Evolutionary conservation across 2,888 invertebrate genomes (phyloP), one percentile per base, ranked within the genome.

Genomic region (Apantesis nais): DNA sequence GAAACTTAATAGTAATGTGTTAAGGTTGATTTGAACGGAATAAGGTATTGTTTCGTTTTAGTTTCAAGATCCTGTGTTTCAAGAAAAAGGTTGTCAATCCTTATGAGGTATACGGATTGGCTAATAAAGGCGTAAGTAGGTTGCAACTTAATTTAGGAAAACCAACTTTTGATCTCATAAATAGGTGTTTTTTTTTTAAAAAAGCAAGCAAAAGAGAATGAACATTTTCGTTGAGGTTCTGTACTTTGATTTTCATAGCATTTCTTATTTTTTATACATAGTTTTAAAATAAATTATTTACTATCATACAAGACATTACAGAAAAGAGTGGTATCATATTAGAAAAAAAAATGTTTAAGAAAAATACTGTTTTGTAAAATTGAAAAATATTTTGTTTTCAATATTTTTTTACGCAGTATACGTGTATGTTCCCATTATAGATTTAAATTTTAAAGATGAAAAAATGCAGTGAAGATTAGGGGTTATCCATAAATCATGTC

Each of bases 71-170:
- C 66, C 65, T 75, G 64, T 75, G 70, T 74, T 77, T 81, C 72
- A 69, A 74, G 80, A 78, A 75, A 80, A 82, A 82, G 67, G 76
- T 79, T 75, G 82, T 75, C 80, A 82, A 80, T 79, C 68, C 78
- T 79, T 79, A 76, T 76, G 81, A 79, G 78, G 77, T 79, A 70
- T 71, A 78, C 76, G 80, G 75, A 69, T 71, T 34, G 66, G 64
- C 74, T 72, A 72, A 79, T 80, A 76, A 82, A 78, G 78, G 76
- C 60, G 72, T 74, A 78, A 80, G 68, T 74, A 80, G 79, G 82
- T 74, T 74, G 73, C 73, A 78, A 82, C 78, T 79, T 80, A 80
- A 82, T 82, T 79, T 82, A 70, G 69, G 55, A 71, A 74, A 74
- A 67, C 63, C 76, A 79, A 80, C 66, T 81, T 76, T 74, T 77